Evolutionary conservation across 2,797 vertebrate genomes (phyloP).

Genomic region (Mormyrops attenuatus): DNA sequence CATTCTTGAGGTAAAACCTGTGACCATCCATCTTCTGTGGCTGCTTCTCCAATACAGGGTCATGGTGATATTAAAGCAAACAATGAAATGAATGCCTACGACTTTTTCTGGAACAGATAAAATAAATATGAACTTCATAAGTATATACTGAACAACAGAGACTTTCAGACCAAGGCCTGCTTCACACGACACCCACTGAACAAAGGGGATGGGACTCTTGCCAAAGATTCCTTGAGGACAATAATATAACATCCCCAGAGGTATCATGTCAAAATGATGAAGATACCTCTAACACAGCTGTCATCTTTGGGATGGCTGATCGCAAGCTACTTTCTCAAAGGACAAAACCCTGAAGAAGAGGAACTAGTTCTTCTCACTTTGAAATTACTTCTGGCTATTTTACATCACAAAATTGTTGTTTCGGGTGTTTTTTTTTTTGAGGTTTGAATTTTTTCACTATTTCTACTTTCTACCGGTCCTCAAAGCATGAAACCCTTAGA

Average conservation of each 20-base stretch:
- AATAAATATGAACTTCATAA: background rate
- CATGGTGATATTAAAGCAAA: background rate
- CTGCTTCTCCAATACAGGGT: background rate
- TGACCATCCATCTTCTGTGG: background rate
- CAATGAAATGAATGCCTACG: background rate
- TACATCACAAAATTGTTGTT: background rate
- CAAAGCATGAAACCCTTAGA: background rate
- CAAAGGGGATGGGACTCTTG: background rate
- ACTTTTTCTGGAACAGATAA: background rate
- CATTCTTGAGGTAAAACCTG: background rate
- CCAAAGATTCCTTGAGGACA: background rate
- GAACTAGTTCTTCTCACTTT: background rate
- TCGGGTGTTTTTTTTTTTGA: background rate
- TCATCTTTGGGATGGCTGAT: conserved; percentile 3
- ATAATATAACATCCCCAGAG: background rate
- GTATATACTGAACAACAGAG: background rate
- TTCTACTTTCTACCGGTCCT: background rate
- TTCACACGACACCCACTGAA: background rate
- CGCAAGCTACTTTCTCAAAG: background rate
- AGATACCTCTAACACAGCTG: background rate
- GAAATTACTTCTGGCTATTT: background rate
- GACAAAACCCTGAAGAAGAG: background rate
- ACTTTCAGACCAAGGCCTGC: background rate
- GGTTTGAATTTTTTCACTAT: background rate
- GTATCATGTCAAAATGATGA: conserved; percentile 7